Evolutionary conservation across 2,888 invertebrate genomes (phyloP).

Genomic region (Chorisops tibialis): DNA sequence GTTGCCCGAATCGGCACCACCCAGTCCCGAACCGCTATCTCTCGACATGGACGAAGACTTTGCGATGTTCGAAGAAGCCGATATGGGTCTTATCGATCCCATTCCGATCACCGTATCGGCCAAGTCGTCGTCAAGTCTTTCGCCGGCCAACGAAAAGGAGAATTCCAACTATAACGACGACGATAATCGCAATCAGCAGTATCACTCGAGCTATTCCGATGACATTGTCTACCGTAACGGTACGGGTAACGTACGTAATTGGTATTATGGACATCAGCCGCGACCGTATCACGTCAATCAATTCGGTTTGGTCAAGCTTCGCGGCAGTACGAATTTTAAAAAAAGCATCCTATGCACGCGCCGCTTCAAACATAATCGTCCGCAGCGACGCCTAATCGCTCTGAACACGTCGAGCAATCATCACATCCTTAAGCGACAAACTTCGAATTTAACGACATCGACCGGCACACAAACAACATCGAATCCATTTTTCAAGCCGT

Average conservation of each 20-base stretch:
- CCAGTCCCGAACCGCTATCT: background rate
- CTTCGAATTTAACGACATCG: background rate
- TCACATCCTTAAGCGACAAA: background rate
- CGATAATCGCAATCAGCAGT: background rate
- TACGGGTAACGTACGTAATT: background rate
- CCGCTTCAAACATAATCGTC: too few relatives aligned
- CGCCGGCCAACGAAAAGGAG: slow-evolving; percentile 8
- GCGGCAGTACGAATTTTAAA: slow-evolving; percentile 25
- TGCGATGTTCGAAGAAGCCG: background rate
- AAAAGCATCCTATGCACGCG: slow-evolving; percentile 23
- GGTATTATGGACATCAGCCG: slow-evolving; percentile 23
- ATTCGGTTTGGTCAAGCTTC: slow-evolving; percentile 27
- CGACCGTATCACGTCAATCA: slow-evolving; percentile 24
- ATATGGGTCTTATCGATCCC: background rate
- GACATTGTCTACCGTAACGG: background rate
- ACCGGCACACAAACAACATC: background rate
- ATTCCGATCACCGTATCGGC: background rate
- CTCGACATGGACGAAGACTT: background rate
- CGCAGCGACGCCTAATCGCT: background rate
- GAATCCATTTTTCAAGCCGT: background rate
- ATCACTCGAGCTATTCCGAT: background rate
- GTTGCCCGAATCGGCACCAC: background rate
- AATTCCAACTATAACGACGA: slow-evolving; percentile 1
- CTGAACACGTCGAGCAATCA: background rate
- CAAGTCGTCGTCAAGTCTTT: background rate